These are phyloP conservation scores for Acropora tenuis DNA, from an alignment of 64 coral and sea anemone species.

Conservation along the genomic window DNA sequence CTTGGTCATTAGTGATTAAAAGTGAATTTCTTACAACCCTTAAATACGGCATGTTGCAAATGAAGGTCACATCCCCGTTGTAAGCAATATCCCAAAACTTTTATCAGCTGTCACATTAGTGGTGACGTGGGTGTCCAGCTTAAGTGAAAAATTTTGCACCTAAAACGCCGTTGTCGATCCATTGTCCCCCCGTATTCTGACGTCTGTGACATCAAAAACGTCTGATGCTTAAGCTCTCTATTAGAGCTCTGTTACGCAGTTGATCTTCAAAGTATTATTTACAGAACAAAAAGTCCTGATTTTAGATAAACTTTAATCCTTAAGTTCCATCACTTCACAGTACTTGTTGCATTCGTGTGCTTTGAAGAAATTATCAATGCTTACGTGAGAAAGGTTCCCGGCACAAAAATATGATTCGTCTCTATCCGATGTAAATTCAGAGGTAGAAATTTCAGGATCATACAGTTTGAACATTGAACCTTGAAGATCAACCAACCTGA, in stretches of 20 bases:
- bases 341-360: constrained; percentile 12
- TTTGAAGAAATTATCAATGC: constrained; percentile 1
- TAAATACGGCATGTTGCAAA: constrained; percentile 32
- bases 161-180: constrained; percentile 51
- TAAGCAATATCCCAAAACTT: constrained; percentile 13
- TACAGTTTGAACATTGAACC: constrained; percentile 7
- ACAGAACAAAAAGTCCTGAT: no score
- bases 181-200: constrained; percentile 28
- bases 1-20: neutral
- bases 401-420: neutral
- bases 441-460: constrained; percentile 38
- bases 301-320: no score
- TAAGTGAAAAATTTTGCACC: constrained; percentile 22
- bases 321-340: neutral
- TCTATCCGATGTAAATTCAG: neutral
- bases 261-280: no score
- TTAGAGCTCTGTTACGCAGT: no score
- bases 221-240: constrained; percentile 44
- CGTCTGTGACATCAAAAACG: constrained; percentile 40
- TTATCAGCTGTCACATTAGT: constrained; percentile 1
- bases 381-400: neutral
- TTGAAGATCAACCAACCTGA: constrained; percentile 64
- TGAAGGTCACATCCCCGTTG: neutral
- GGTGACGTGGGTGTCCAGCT: constrained; percentile 30
- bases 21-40: constrained; percentile 43